Evolutionary conservation across 2,113 vertebrate species (phyloP), one percentile per base, ranked within the genome.

Genomic region (Mionectes macconnelli): DNA sequence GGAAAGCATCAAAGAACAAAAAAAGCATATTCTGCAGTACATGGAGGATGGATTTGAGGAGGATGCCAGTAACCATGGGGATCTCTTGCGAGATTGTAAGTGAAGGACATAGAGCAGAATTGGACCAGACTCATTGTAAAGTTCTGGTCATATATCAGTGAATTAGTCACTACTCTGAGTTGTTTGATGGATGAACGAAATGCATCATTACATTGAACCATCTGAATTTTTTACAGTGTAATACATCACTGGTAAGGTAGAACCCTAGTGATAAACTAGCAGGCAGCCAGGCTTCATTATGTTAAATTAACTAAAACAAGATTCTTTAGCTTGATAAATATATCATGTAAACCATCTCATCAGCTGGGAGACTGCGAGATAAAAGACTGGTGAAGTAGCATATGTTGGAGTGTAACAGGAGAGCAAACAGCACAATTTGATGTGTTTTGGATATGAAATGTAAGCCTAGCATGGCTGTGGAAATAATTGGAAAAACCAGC

Each of bases 271-370:
- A 92, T 89, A 68, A 97, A 81, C 60, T 73, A 93, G 68, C 42
- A 27, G 52, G 49, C 35, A 78, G 39, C 47, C 49, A 89, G 83
- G 62, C 83, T 95, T 96, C 56, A 50, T 91, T 84, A 94, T 92
- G 78, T 45, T 90, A 76, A 92, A 96, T 91, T 92, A 78, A 85
- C 66, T 64, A 93, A 95, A 90, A 10, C 78, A 87, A 84, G 66
- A 50, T 91, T 86, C 68, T 94, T 81, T 74, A 70, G 47, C 73
- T 60, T 93, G 56, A 77, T 87, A 85, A 93, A 96, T 94, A 67
- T 27, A 22, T 87, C 68, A 80, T 80, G 80, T 62, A 44, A 94
- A 24, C 25, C 4, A 19, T 76, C 33, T 84, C 20, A 79, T 66
- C 59, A 88, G 17, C 52, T 76, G 69, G 21, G 35, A 49, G 79